A percentile compares a stretch with the other conserved stretches of the same genome.
Conservation (phyloP, 2,797 vertebrate genomes). For the Cercopithecus hamlyni region DNA sequence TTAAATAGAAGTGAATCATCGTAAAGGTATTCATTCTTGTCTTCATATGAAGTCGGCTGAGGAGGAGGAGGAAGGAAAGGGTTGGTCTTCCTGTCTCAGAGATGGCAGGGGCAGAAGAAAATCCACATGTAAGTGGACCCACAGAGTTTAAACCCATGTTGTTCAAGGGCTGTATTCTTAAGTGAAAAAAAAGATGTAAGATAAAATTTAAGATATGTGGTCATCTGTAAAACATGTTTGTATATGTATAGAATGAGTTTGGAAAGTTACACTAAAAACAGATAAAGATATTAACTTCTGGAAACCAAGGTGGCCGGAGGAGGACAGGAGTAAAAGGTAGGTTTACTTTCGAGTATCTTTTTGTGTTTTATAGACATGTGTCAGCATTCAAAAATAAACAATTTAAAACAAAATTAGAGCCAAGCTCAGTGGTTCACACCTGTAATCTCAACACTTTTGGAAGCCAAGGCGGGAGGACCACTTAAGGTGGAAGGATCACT, state of each 20-base stretch:
- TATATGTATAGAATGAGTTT: not conserved
- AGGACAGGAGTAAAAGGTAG: not conserved
- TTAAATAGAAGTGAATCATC: not conserved
- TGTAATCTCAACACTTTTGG: not conserved
- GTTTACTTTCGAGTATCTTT: not conserved
- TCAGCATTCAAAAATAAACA: not conserved
- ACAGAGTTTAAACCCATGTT: not conserved
- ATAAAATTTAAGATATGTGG: not conserved
- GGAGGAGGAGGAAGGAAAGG: not conserved
- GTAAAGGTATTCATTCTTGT: not conserved
- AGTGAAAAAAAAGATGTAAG: not conserved
- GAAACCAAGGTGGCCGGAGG: not conserved
- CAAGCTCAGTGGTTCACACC: not conserved
- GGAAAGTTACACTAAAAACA: not conserved
- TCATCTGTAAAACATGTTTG: not conserved
- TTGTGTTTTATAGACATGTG: not conserved
- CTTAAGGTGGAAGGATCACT: not conserved
- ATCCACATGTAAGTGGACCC: not conserved
- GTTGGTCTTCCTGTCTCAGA: not conserved
- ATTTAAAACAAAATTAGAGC: not conserved
- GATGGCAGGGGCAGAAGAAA: not conserved
- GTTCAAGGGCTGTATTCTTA: not conserved
- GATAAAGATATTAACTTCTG: not conserved
- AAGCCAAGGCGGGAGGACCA: not conserved
- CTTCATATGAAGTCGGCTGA: not conserved